Percentiles rank a stretch among this genome's conserved stretches.
Conservation (phyloP, 2,888 invertebrate species). For the Ormyrus nitidulus region DNA sequence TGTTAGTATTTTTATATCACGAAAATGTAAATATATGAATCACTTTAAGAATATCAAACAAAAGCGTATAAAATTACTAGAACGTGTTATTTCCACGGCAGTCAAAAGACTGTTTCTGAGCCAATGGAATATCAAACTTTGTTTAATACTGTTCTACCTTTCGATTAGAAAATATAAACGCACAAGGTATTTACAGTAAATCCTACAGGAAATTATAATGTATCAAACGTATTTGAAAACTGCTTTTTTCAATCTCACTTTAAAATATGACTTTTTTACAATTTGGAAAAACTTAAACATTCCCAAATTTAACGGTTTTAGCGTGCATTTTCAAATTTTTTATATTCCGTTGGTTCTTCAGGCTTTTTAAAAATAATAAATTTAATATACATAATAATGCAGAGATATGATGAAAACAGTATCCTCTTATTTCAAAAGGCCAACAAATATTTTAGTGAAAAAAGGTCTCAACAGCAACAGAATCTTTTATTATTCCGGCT, state of each 20-base stretch:
- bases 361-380: constrained; percentile 49
- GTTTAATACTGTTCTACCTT: constrained; percentile 5
- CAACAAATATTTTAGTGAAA: not conserved
- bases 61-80: constrained; percentile 39
- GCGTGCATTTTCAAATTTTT: not conserved
- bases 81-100: constrained; percentile 24
- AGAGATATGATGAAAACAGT: constrained; percentile 24
- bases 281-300: no score
- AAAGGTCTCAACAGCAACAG: constrained; percentile 12
- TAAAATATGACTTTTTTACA: not conserved
- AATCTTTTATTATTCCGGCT: constrained; percentile 20
- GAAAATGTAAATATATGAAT: constrained; percentile 65
- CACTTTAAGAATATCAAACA: constrained; percentile 50
- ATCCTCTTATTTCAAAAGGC: constrained; percentile 16
- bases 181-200: constrained; percentile 30
- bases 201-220: constrained; percentile 9
- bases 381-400: constrained; percentile 31
- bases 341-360: constrained; percentile 66
- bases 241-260: not conserved
- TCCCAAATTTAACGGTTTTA: not conserved
- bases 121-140: constrained; percentile 59
- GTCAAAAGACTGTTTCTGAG: constrained; percentile 48
- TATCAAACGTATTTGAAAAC: constrained; percentile 28
- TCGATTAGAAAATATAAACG: not conserved
- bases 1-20: constrained; percentile 73